Base-by-base conservation (phyloP, 2,113 vertebrate genomes). In the Sarotherodon lohbergeri region DNA sequence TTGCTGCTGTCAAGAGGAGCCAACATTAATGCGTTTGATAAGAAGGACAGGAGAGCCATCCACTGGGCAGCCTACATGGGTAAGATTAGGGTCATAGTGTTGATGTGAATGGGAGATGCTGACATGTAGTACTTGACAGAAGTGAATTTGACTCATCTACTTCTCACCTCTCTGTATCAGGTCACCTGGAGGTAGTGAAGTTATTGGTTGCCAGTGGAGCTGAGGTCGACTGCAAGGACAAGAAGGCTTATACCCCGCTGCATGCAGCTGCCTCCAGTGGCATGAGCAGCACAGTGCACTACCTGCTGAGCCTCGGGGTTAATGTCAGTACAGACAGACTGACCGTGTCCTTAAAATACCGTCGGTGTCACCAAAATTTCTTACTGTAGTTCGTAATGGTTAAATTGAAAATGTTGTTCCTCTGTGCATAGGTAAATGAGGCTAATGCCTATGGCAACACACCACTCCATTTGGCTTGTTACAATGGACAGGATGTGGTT, bases 41-140 rank as follows among this genome's bases (percentile, higher is more conserved):
- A 99, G 96, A 99, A 99, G 93, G 98, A 99, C 94, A 96, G 98
- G 79, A 96, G 98, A 91, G 98, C 99, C 59, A 97, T 99, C 88
- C 99, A 99, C 85, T 99, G 98, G 99, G 99, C 98, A 80, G 98
- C 99, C 5, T 99, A 98, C 94, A 99, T 99, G 98, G 99, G 99
- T 99, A 96, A 93, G 96, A 66, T 22, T 63, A 4, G 3, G 7
- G 8, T 46, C 12, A 12, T 7, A 17, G n/a, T 55, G 32, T 55
- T 84, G 17, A 12, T 22, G 36, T 78, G 8, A 50, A 66, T 5
- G 2, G 24, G 13, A 63, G 12, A 27, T 24, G 24, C 19, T 16
- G 3, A 27, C 76, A 39, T 76, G 5, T 22, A 43, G 24, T 11
- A 52, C 19, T 76, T 52, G 7, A 56, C 24, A 43, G 7, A 22